Base-by-base conservation (phyloP, 2,888 invertebrate genomes). In the Sminthurides aquaticus region DNA sequence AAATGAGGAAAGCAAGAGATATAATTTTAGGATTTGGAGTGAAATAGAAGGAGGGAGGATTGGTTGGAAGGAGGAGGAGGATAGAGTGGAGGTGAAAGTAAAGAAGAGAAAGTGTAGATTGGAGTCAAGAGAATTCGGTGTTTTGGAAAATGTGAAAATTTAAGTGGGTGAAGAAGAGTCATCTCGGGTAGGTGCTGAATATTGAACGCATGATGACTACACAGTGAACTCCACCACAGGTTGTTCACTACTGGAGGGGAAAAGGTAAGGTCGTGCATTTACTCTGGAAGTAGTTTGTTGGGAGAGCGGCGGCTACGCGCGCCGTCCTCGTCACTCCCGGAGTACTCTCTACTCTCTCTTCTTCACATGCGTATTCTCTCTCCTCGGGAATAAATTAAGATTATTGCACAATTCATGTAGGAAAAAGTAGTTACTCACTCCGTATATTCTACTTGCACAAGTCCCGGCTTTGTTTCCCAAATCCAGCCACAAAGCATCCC, bases 171-270 rank as follows among this genome's bases (percentile, higher is more conserved):
- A 34, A 34, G 15, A 34, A 34, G 5, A 34, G 43, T 34, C 43
- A 34, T 34, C 43, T 34, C 5, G 43, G 43, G 8, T 34, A 34
- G 43, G 43, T 34, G 43, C 43, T 34, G 43, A 34, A 34, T 34
- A 11, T 34, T 34, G 43, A 34, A 34, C 43, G 49, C 57, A 57
- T 57, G 29, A 24, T 20, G 20, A n/a, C 27, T 28, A 62, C 60
- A 66, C 57, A 72, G 68, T 68, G 70, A 69, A 68, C 69, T 63
- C 67, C 60, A 71, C 69, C 69, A 71, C 68, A 71, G 68, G 68
- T 68, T 71, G 68, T 60, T 70, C 67, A 66, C 70, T 68, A 72
- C 72, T 72, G 60, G 25, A 27, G 54, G 20, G 26, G 60, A 24
- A 34, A 34, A 15, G 43, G 8, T 15, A 5, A 11, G 15, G 43